phyloP scores from a whole-genome alignment of 2,113 vertebrate species.

The Morphnarchus princeps region DNA sequence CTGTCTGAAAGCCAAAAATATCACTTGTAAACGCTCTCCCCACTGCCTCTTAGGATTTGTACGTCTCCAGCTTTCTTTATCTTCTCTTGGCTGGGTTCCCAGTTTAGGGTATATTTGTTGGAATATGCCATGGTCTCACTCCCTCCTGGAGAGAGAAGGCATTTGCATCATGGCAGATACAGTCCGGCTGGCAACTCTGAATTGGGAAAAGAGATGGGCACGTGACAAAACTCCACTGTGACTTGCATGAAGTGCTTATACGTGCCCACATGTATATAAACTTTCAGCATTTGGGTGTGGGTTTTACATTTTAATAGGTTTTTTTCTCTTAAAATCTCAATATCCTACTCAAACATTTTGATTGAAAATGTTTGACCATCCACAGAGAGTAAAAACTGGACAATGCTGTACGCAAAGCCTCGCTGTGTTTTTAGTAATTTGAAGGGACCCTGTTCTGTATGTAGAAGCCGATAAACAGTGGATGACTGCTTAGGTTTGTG shows the following conservation, averaged over 20 bases:
- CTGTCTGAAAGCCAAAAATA: neutral
- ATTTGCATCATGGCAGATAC: neutral
- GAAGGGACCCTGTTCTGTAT: neutral
- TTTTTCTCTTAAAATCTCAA: neutral
- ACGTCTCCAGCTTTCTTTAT: neutral
- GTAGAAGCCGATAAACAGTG: neutral
- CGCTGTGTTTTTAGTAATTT: neutral
- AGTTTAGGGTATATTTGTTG: neutral
- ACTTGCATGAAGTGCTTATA: neutral
- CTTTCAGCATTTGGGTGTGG: neutral
- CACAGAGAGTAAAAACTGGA: neutral
- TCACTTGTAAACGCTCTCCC: neutral
- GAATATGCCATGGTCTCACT: neutral
- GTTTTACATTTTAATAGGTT: neutral
- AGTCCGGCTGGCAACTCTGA: neutral
- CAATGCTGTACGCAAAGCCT: neutral
- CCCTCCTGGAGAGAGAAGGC: neutral
- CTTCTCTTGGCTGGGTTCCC: neutral
- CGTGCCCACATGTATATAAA: accelerated
- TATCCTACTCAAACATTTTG: neutral
- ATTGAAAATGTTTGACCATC: neutral
- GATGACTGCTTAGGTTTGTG: neutral
- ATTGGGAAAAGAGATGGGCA: neutral
- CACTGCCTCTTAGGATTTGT: neutral
- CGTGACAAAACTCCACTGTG: neutral